Percentiles rank a stretch among this genome's conserved stretches.
These are phyloP conservation scores for Xiphydria camelus DNA, from an alignment of 2,888 invertebrate species.

Conservation along the genomic window DNA sequence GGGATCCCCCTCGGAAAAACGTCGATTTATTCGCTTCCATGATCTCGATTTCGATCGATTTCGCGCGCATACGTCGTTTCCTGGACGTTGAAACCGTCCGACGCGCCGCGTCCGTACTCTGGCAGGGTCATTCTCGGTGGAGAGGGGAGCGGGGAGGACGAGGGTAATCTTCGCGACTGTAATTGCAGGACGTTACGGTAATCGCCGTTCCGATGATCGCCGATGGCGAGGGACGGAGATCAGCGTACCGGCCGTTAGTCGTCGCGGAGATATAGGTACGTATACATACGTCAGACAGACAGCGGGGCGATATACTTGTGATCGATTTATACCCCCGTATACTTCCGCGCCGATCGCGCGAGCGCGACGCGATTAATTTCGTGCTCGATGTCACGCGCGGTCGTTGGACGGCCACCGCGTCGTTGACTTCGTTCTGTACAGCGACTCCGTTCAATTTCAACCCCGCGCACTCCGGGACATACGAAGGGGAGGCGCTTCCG, in stretches of 20 bases:
- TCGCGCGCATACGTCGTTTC: not conserved
- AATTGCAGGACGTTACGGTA: not conserved
- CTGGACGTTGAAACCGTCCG: not conserved
- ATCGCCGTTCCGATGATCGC: not conserved
- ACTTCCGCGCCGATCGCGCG: too few species aligned
- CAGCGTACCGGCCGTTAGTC: not conserved
- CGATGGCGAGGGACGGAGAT: not conserved
- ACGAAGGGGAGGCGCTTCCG: too few species aligned
- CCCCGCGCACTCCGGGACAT: too few species aligned
- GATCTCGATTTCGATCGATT: not conserved
- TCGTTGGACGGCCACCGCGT: too few species aligned
- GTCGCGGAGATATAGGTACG: not conserved
- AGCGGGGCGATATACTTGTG: too few species aligned
- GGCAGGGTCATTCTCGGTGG: not conserved
- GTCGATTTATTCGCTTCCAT: constrained; percentile 1
- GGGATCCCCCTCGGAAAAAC: too few species aligned
- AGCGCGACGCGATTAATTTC: too few species aligned
- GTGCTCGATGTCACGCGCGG: too few species aligned
- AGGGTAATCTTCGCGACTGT: too few species aligned
- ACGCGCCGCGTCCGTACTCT: not conserved
- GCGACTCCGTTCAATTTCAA: too few species aligned
- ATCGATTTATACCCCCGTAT: too few species aligned
- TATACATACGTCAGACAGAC: not conserved
- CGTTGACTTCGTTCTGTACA: too few species aligned
- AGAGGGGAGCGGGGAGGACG: not conserved